A percentile compares a stretch with the other conserved stretches of the same genome.
Evolutionary conservation across 1,140 invertebrate genomes (phyloP).

Genomic region (Drosophila pseudoananassae): DNA sequence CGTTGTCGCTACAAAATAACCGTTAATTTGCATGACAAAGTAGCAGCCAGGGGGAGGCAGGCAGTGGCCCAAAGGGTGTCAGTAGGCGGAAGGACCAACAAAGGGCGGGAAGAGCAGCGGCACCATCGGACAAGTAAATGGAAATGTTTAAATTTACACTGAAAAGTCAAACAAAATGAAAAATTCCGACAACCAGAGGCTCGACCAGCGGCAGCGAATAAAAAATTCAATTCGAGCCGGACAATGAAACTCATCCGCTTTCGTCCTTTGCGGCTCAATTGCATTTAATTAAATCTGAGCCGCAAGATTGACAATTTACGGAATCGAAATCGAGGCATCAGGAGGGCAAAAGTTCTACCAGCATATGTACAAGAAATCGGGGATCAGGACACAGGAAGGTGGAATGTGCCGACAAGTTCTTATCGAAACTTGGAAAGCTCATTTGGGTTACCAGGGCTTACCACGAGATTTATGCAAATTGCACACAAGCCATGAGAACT

Average conservation of each 20-base stretch:
- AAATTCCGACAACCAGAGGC: constrained; percentile 3
- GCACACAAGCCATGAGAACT: constrained; percentile 37
- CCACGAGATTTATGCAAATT: constrained; percentile 45
- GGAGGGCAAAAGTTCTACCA: constrained; percentile 14
- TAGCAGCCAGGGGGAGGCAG: constrained; percentile 36
- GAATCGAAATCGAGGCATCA: constrained; percentile 40
- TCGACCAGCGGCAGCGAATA: background rate
- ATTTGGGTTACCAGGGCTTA: constrained; percentile 22
- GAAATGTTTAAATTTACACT: constrained; percentile 55
- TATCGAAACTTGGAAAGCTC: constrained; percentile 33
- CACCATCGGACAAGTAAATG: constrained; percentile 42
- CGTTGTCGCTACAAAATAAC: constrained; percentile 62
- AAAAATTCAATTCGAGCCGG: constrained; percentile 34
- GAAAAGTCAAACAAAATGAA: constrained; percentile 16
- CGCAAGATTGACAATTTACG: constrained; percentile 10
- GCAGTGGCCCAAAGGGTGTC: background rate
- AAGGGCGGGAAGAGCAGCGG: constrained; percentile 1
- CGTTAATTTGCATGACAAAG: constrained; percentile 80
- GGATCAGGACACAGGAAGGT: constrained; percentile 4
- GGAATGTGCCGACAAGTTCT: constrained; percentile 34
- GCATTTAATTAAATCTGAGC: constrained; percentile 49
- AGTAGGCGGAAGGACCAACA: background rate
- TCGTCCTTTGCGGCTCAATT: constrained; percentile 17
- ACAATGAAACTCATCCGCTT: constrained; percentile 25
- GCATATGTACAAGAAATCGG: background rate